A percentile compares a stretch with the other conserved stretches of the same genome.
These are phyloP conservation scores for Apostichopus parvimensis DNA, from an alignment of 35 echinoderm and acorn worm species.

Conservation along the genomic window DNA sequence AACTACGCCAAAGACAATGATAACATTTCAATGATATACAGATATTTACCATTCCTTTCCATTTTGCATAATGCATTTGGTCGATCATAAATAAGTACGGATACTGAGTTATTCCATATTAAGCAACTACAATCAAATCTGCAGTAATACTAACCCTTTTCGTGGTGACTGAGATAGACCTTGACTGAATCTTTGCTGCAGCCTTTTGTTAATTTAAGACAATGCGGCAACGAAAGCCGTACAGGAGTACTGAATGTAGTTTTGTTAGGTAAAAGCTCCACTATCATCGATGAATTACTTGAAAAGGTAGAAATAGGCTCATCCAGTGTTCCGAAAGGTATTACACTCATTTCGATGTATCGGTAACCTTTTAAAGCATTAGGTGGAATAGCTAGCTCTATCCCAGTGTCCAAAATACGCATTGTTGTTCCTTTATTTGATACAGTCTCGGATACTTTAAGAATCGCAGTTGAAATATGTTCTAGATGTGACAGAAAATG, in stretches of 20 bases:
- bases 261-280: not conserved
- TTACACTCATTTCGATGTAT: not conserved
- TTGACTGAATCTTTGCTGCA: not conserved
- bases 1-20: too few species aligned
- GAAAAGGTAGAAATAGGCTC: not conserved
- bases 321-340: not conserved
- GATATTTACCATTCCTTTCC: too few species aligned
- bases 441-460: not conserved
- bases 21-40: too few species aligned
- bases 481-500: too few species aligned
- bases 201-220: not conserved
- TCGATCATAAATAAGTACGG: too few species aligned
- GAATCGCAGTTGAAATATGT: not conserved
- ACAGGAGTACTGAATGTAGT: not conserved
- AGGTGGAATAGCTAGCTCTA: not conserved
- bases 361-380: not conserved
- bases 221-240: not conserved
- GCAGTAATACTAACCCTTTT: not conserved
- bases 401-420: not conserved
- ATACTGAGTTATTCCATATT: too few species aligned
- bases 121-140: too few species aligned
- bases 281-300: not conserved
- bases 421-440: not conserved
- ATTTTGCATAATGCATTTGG: too few species aligned
- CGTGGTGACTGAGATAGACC: constrained; percentile 9